Percentiles rank a stretch among this genome's conserved stretches.
Conservation (phyloP, 2,888 invertebrate species). For the Ischnura elegans region DNA sequence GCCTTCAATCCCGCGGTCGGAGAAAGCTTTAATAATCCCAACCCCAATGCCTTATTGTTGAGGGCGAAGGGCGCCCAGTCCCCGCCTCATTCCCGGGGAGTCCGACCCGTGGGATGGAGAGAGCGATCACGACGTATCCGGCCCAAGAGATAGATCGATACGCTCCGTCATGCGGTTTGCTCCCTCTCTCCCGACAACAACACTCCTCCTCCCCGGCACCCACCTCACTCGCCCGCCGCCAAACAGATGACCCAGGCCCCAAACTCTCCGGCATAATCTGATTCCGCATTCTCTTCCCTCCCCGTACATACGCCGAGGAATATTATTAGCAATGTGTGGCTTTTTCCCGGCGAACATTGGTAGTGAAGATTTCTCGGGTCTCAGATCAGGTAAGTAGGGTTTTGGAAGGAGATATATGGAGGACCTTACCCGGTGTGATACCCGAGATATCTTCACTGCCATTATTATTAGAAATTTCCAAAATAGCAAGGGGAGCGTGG, state of each 20-base stretch:
- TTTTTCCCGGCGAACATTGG: no score
- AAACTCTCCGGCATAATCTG: not conserved
- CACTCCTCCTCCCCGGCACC: not conserved
- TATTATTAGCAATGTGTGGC: no score
- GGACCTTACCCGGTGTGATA: no score
- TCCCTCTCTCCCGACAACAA: not conserved
- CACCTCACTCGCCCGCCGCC: not conserved
- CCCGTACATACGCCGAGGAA: no score
- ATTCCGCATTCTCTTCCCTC: no score
- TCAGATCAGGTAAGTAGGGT: no score
- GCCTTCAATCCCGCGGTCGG: not conserved
- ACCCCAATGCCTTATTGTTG: not conserved
- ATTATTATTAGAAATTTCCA: no score
- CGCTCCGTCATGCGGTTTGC: conserved; percentile 46
- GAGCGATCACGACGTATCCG: not conserved
- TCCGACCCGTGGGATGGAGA: not conserved
- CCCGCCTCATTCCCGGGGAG: not conserved
- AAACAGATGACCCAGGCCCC: not conserved
- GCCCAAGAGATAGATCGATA: conserved; percentile 28
- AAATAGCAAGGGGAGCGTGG: no score
- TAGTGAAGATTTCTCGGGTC: no score
- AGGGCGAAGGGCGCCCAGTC: not conserved
- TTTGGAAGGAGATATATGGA: no score
- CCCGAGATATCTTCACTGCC: no score
- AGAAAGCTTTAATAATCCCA: not conserved